Conservation (phyloP, 2,888 invertebrate species). For the Cryptocephalus primarius region DNA sequence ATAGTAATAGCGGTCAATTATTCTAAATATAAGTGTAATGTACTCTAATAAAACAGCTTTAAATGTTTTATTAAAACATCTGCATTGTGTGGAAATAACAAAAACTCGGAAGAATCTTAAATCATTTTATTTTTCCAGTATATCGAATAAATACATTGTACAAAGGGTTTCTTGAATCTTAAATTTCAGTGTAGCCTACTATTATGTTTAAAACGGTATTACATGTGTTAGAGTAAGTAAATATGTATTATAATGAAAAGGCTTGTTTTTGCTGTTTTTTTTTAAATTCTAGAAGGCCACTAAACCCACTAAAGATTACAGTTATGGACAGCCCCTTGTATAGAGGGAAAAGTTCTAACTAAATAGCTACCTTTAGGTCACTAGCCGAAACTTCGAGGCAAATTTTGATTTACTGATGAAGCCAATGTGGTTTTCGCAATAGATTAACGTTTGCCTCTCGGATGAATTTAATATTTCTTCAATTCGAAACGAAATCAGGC, state of each 20-base stretch:
- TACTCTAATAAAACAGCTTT: no score
- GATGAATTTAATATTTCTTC: no score
- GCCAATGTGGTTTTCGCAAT: neutral
- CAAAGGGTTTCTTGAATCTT: slow-evolving; percentile 14
- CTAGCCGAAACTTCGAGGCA: slow-evolving; percentile 26
- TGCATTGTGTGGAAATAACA: neutral
- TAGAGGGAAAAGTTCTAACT: slow-evolving; percentile 28
- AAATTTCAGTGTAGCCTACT: slow-evolving; percentile 17
- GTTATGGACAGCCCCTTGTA: slow-evolving; percentile 28
- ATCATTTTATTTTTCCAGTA: slow-evolving; percentile 17
- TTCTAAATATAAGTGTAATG: no score
- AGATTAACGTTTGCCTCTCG: neutral
- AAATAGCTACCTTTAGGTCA: slow-evolving; percentile 28
- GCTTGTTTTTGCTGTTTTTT: slow-evolving; percentile 19
- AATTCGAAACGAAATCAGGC: neutral
- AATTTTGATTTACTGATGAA: neutral
- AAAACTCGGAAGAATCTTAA: slow-evolving; percentile 13
- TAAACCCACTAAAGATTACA: slow-evolving; percentile 24
- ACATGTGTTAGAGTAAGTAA: slow-evolving; percentile 13
- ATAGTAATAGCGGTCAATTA: no score
- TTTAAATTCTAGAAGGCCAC: slow-evolving; percentile 24
- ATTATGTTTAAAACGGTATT: slow-evolving; percentile 15
- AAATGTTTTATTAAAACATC: no score
- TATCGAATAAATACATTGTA: slow-evolving; percentile 20
- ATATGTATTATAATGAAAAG: slow-evolving; percentile 25